phyloP scores from a whole-genome alignment of 2,797 vertebrate species.

The Coilia nasus region DNA sequence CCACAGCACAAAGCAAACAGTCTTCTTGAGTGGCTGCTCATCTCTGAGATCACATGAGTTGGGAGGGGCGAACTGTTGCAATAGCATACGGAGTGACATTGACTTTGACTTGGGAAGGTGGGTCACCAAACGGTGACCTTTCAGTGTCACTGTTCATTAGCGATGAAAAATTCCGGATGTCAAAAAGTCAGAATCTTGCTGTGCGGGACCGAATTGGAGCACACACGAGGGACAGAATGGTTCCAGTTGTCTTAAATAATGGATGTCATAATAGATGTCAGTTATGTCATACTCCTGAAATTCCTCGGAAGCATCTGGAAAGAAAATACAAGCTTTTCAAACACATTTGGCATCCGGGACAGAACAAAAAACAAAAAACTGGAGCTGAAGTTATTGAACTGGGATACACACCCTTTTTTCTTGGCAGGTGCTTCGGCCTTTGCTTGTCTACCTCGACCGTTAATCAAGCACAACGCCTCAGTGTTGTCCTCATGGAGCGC shows the following conservation, averaged over 20 bases:
- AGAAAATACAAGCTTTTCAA: not conserved
- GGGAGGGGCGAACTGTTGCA: not conserved
- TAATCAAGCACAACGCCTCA: slow-evolving; percentile 33
- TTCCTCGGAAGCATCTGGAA: not conserved
- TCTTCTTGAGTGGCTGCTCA: not conserved
- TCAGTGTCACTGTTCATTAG: not conserved
- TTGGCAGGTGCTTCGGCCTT: slow-evolving; percentile 16
- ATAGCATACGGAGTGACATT: not conserved
- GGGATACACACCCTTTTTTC: not conserved
- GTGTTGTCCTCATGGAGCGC: slow-evolving; percentile 29
- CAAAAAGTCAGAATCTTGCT: not conserved
- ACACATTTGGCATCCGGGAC: not conserved
- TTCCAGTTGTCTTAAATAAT: not conserved
- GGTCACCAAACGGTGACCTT: not conserved
- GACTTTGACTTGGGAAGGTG: not conserved
- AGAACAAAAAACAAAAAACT: not conserved
- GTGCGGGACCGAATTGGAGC: not conserved
- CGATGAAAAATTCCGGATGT: not conserved
- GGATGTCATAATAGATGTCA: slow-evolving; percentile 2
- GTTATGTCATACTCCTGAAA: not conserved
- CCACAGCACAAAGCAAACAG: not conserved
- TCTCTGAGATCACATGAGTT: not conserved
- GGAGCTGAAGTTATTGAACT: not conserved
- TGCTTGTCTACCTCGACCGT: slow-evolving; percentile 29
- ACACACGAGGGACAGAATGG: not conserved